Base-by-base conservation (phyloP, 2,888 invertebrate species). In the Orthosia cruda region DNA sequence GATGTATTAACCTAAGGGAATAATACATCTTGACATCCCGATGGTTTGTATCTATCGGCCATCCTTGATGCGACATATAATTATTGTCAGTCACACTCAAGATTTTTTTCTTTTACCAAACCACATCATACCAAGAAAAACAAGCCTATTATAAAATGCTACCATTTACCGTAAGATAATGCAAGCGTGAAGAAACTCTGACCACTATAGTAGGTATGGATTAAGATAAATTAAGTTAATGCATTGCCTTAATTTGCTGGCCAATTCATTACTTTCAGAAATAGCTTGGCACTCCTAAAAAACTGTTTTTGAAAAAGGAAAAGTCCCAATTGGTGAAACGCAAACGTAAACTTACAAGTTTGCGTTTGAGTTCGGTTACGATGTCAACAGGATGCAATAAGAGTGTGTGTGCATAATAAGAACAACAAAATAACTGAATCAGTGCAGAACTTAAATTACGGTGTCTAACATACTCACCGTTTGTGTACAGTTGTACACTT, bases 361-460 rank as follows among this genome's bases (percentile, higher is more conserved):
- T 23, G 40, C n/a, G 40, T 40, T 40, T 40, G 40, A 40, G 40
- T 40, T 40, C 40, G 20, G 63, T 72, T 59, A 59, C 58, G 63
- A 64, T 23, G 59, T 64, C 26, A 80, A 80, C 63, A 59, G 23
- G 49, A 73, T 72, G 52, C 40, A 64, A n/a, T 58, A 40, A 47
- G 65, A 71, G 23, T 59, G 11, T 20, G 12, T 40, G 54, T 26
- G 26, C 18, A 16, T 78, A 32, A 40, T 20, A 55, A 71, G 15
- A 64, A 77, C 58, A 83, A 88, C 87, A 83, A 90, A 89, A 91
- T 89, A 85, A 81, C 82, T 73, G 92, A 93, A 94, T 92, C 92
- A 93, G 93, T 88, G 91, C 93, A 91, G 88, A 93, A 92, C 93
- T 65, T 80, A 88, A 91, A 91, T 90, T 90, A 92, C 92, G 91